phyloP scores from a whole-genome alignment of 2,888 invertebrate species.

The Tigriopus californicus region DNA sequence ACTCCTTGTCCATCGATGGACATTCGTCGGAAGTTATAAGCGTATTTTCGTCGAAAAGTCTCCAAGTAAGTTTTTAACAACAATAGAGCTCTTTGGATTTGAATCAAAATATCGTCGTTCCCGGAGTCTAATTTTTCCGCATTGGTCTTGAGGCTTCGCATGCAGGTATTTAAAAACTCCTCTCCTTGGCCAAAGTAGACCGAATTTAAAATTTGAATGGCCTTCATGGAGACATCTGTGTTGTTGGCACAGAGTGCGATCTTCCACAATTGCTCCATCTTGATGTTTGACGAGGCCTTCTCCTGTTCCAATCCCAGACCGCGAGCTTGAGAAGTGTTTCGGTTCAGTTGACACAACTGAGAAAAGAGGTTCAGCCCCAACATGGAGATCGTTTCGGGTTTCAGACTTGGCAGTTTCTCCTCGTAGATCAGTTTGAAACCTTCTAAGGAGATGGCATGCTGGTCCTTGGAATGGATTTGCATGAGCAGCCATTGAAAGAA shows the following conservation, averaged over 20 bases:
- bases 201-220: conserved; percentile 79
- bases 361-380: conserved; percentile 76
- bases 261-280: conserved; percentile 87
- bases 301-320: conserved; percentile 27
- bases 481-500: conserved; percentile 80
- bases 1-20: conserved; percentile 60
- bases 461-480: conserved; percentile 68
- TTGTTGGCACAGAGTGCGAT: conserved; percentile 74
- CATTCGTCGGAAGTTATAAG: conserved; percentile 74
- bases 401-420: conserved; percentile 67
- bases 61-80: conserved; percentile 80
- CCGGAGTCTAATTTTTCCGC: conserved; percentile 28
- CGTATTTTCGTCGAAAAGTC: conserved; percentile 68
- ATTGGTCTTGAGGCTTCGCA: conserved; percentile 70
- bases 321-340: conserved; percentile 47
- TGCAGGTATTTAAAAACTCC: conserved; percentile 80
- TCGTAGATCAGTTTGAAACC: conserved; percentile 45
- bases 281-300: conserved; percentile 41
- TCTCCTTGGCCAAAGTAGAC: conserved; percentile 83
- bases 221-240: conserved; percentile 84
- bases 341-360: conserved; percentile 65
- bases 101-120: conserved; percentile 48
- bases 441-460: conserved; percentile 72
- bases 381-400: conserved; percentile 76
- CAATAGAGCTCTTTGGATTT: conserved; percentile 71